Evolutionary conservation across 2,888 invertebrate species (phyloP), one percentile per base, ranked within the genome.

Genomic region (Gerris lacustris): DNA sequence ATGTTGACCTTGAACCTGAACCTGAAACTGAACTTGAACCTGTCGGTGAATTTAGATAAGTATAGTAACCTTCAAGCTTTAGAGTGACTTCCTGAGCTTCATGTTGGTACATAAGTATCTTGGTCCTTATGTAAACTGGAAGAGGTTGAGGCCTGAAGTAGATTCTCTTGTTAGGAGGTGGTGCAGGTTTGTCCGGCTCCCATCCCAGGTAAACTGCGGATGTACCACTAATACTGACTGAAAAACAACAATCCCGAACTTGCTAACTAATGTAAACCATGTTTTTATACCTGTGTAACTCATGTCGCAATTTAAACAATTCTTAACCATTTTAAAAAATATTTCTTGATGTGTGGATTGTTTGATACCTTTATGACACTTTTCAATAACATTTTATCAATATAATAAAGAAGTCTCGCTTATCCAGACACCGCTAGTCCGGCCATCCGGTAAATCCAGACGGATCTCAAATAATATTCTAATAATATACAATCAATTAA

Each of bases 61-160:
- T 31, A 31, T 31, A 31, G 11, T n/a, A n/a, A 64, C 64, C 64
- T 64, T 64, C 64, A 7, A 64, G 64, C 7, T 5, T 9, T 9
- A 64, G 2, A 31, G 64, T n/a, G 18, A 64, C 64, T 17, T 64
- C 64, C 31, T 64, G 64, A 64, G 64, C 64, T 31, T 64, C 64
- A 31, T 64, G 18, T 17, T 18, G n/a, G 64, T 64, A 31, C 17
- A 31, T 18, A 2, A 18, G 7, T 9, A 64, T n/a, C 64, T 18
- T n/a, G 1, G 64, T 64, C 6, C 64, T 64, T 7, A 64, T 18
- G 18, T 64, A 64, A 2, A 64, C 31, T 9, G 7, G 18, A 31
- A 11, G 9, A 9, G 64, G 64, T 18, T 64, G 17, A 18, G 64
- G 17, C 9, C 9, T 31, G 18, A 64, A 64, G 64, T 18, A 64